Conservation (phyloP, 2,888 invertebrate species). For the Nebria salina region DNA sequence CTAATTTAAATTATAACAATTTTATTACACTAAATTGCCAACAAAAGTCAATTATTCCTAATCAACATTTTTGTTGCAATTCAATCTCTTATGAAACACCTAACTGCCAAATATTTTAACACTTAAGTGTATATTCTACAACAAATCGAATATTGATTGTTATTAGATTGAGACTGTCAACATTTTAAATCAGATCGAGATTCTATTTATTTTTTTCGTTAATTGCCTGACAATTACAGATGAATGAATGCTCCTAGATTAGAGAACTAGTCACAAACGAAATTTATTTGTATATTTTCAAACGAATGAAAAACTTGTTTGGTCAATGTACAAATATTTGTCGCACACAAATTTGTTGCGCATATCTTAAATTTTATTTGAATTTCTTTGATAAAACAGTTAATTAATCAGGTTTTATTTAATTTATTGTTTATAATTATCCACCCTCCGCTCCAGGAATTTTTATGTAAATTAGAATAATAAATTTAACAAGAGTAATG, state of each 20-base stretch:
- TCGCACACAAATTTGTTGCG: constrained; percentile 30
- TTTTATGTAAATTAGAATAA: not conserved
- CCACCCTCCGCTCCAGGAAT: not conserved
- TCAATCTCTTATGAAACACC: constrained; percentile 14
- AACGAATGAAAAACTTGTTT: constrained; percentile 26
- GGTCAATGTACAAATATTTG: constrained; percentile 31
- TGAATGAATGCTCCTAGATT: constrained; percentile 29
- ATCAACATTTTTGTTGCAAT: constrained; percentile 13
- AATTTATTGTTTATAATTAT: not conserved
- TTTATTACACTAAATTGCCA: not conserved
- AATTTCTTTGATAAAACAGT: not conserved
- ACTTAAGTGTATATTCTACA: constrained; percentile 19
- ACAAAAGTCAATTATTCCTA: not conserved
- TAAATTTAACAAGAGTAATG: too few species aligned
- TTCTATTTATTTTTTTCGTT: constrained; percentile 14
- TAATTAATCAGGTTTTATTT: not conserved
- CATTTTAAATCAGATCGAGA: constrained; percentile 22
- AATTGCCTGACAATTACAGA: constrained; percentile 39
- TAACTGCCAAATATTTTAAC: not conserved
- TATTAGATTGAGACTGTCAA: constrained; percentile 22
- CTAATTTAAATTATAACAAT: not conserved
- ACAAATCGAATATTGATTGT: constrained; percentile 31
- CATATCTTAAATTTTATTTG: not conserved
- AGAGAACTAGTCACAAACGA: constrained; percentile 31
- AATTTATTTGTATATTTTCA: constrained; percentile 9